Percentiles rank a stretch among this genome's conserved stretches.
Conservation (phyloP, 1,140 invertebrate species). For the Drosophila miranda region DNA sequence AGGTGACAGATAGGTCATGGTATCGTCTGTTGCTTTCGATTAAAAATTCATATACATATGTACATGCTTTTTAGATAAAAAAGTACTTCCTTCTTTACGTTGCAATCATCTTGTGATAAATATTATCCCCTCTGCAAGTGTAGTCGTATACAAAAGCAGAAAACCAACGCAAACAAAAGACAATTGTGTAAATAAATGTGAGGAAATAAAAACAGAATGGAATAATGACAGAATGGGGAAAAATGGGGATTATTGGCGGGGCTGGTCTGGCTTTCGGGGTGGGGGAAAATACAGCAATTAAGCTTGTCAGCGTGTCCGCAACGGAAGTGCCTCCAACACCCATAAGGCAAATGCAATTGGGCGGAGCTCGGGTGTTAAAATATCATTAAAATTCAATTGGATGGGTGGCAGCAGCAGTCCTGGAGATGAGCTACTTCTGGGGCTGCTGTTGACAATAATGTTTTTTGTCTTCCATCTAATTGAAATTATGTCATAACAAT, state of each 20-base stretch:
- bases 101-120: no score
- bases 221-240: no score
- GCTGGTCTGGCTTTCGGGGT: background rate
- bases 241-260: slow-evolving; percentile 25
- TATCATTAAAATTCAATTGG: slow-evolving; percentile 41
- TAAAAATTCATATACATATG: no score
- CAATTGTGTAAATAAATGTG: slow-evolving; percentile 55
- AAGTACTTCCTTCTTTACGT: no score
- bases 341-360: slow-evolving; percentile 27
- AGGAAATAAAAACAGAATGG: slow-evolving; percentile 31
- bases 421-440: background rate
- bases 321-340: background rate
- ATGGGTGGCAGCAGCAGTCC: background rate
- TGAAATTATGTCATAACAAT: slow-evolving; percentile 43
- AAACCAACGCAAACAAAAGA: slow-evolving; percentile 23
- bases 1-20: no score
- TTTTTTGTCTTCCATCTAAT: slow-evolving; percentile 7
- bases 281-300: slow-evolving; percentile 45
- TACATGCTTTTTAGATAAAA: no score
- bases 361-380: slow-evolving; percentile 32
- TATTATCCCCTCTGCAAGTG: no score
- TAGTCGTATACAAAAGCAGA: slow-evolving; percentile 3
- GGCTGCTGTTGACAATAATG: slow-evolving; percentile 1
- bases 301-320: slow-evolving; percentile 13
- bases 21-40: no score